Evolutionary conservation across 2,797 vertebrate species (phyloP).

Genomic region (Tokudaia tokunoshimensis): DNA sequence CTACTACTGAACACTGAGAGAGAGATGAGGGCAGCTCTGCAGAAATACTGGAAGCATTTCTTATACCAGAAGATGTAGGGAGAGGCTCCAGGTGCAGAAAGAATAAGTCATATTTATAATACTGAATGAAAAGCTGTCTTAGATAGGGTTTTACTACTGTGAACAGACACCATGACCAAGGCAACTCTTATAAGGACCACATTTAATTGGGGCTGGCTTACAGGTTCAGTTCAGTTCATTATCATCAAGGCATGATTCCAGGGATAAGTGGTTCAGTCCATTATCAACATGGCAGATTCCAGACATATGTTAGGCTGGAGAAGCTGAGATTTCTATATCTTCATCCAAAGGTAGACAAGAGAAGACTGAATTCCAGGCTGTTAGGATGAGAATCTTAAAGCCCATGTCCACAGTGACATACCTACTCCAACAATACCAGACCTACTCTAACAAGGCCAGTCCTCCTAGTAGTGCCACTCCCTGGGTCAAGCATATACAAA

Average conservation of each 20-base stretch:
- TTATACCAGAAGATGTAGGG: neutral
- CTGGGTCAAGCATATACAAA: neutral
- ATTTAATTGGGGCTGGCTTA: too few species aligned
- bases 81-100: neutral
- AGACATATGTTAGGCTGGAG: neutral
- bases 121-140: neutral
- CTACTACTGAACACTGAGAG: neutral
- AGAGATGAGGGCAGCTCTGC: neutral
- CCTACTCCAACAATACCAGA: too few species aligned
- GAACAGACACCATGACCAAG: too few species aligned
- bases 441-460: too few species aligned
- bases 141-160: neutral
- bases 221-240: neutral
- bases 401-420: neutral
- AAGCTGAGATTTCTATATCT: neutral
- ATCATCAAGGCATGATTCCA: neutral
- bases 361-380: neutral
- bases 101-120: neutral
- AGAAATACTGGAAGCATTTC: neutral
- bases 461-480: too few species aligned
- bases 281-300: neutral
- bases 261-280: neutral
- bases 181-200: too few species aligned
- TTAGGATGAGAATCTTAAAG: neutral
- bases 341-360: neutral